Evolutionary conservation across 1,140 invertebrate genomes (phyloP).

Genomic region (Pomacea maculata): DNA sequence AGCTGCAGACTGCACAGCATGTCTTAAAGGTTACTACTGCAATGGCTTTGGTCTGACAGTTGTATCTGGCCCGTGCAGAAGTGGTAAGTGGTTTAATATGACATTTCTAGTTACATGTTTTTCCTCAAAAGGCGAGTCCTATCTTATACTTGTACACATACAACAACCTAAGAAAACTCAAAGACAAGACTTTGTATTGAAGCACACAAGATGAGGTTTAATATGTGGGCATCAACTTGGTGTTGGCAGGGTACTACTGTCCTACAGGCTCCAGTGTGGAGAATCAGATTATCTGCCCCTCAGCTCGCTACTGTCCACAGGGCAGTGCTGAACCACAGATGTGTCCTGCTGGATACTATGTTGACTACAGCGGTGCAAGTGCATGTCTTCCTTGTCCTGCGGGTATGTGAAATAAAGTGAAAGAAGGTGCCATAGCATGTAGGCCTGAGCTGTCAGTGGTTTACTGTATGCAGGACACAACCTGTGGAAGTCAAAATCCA

Average conservation of each 20-base stretch:
- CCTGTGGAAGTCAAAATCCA: too few species aligned
- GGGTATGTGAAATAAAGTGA: constrained; percentile 33
- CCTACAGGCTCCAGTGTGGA: constrained; percentile 50
- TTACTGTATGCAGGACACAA: neutral
- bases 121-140: too few species aligned
- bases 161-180: too few species aligned
- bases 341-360: constrained; percentile 50
- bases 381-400: constrained; percentile 52
- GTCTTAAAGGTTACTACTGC: constrained; percentile 58
- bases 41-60: constrained; percentile 48
- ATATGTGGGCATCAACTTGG: neutral
- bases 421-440: neutral
- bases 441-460: neutral
- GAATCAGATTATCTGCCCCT: constrained; percentile 51
- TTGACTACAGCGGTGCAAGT: constrained; percentile 39
- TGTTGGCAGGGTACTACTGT: constrained; percentile 54
- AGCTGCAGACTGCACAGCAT: constrained; percentile 43
- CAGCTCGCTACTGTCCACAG: constrained; percentile 49
- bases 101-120: neutral
- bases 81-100: constrained; percentile 38
- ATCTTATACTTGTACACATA: too few species aligned
- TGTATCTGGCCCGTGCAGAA: constrained; percentile 53
- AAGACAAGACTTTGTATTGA: too few species aligned
- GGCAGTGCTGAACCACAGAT: constrained; percentile 43
- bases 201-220: too few species aligned